These are phyloP conservation scores for Thelaira solivaga DNA, from an alignment of 2,888 invertebrate genomes.

Conservation along the genomic window DNA sequence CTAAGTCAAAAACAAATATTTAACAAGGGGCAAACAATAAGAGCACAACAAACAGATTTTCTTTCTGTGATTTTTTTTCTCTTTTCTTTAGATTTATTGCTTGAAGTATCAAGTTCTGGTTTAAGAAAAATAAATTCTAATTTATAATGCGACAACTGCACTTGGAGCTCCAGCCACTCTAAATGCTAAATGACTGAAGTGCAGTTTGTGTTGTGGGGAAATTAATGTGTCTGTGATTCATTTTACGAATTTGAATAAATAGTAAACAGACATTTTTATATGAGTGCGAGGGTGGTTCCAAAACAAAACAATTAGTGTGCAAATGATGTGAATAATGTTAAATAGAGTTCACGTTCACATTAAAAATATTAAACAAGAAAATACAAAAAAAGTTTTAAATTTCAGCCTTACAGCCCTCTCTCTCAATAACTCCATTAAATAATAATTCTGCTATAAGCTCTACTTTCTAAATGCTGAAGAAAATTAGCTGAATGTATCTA, in stretches of 20 bases:
- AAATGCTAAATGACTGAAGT: conserved; percentile 14
- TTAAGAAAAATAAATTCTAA: conserved; percentile 9
- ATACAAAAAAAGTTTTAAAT: no score
- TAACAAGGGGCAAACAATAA: neutral
- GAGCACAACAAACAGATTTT: neutral
- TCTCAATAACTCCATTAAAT: no score
- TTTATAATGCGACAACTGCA: neutral
- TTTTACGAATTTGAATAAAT: conserved; percentile 34
- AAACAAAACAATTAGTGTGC: no score
- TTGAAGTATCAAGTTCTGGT: conserved; percentile 27
- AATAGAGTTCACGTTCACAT: no score
- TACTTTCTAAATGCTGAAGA: no score
- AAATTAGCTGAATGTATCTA: no score
- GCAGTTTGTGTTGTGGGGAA: conserved; percentile 26
- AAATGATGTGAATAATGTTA: no score
- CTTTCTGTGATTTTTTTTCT: no score
- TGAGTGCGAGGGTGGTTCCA: neutral
- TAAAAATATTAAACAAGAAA: no score
- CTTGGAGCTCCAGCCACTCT: neutral
- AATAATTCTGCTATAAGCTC: no score
- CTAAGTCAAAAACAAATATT: neutral
- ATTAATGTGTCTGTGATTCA: conserved; percentile 39
- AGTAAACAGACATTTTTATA: neutral
- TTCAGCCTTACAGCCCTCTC: no score
- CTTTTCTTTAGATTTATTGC: conserved; percentile 11